Evolutionary conservation across 2,113 vertebrate genomes (phyloP).

Genomic region (Podarcis muralis): DNA sequence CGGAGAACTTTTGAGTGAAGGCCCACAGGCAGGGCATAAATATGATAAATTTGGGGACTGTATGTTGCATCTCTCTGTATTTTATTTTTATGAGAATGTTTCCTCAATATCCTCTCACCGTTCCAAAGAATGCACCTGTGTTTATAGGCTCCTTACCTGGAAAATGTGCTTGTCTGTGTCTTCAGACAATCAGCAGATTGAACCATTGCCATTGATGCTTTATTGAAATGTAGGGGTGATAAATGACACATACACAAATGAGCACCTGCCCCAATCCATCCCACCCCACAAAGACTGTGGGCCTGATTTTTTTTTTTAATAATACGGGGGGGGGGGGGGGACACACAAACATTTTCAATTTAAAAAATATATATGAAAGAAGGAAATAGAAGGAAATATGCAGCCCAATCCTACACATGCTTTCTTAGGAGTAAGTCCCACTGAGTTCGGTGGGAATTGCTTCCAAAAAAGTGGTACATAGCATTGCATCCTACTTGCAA

Average conservation of each 20-base stretch:
- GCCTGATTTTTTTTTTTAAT: neutral
- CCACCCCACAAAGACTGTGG: neutral
- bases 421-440: neutral
- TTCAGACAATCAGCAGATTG: neutral
- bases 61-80: neutral
- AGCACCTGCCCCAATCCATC: neutral
- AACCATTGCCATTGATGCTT: neutral
- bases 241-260: neutral
- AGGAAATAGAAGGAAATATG: neutral
- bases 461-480: neutral
- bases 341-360: conserved; percentile 15
- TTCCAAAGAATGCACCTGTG: neutral
- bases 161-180: neutral
- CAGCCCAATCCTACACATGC: neutral
- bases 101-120: neutral
- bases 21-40: neutral
- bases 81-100: neutral
- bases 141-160: neutral
- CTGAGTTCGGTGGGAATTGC: neutral
- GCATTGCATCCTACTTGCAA: neutral
- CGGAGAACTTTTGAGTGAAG: neutral
- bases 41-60: neutral
- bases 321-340: neutral
- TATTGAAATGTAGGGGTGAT: neutral
- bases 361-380: conserved; percentile 8